Evolutionary conservation across 2,888 invertebrate species (phyloP).

Genomic region (Meiosimyza platycephala): DNA sequence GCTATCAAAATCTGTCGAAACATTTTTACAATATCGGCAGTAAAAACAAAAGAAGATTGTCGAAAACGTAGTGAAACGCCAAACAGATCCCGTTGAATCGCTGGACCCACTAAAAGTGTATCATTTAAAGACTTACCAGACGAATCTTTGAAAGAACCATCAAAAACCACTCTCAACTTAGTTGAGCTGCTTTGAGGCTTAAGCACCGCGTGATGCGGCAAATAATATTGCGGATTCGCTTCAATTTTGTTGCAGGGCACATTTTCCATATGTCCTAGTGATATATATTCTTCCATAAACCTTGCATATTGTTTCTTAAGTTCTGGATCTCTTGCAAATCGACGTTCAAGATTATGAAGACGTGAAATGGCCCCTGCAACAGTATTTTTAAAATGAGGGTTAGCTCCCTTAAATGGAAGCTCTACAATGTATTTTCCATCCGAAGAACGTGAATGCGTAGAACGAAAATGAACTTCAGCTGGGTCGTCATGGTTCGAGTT

Average conservation of each 20-base stretch:
- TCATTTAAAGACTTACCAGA: conserved; percentile 35
- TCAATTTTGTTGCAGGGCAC: conserved; percentile 20
- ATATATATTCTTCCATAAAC: conserved; percentile 39
- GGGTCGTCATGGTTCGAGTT: conserved; percentile 24
- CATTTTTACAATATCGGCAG: conserved; percentile 43
- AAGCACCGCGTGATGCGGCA: conserved; percentile 42
- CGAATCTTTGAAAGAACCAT: conserved; percentile 37
- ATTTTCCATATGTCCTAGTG: conserved; percentile 36
- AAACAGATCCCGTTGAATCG: conserved; percentile 38
- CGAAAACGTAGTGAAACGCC: conserved; percentile 43
- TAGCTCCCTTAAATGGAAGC: conserved; percentile 32
- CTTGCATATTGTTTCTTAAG: conserved; percentile 19
- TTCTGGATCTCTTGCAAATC: conserved; percentile 27
- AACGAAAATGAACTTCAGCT: conserved; percentile 32
- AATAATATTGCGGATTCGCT: conserved; percentile 32
- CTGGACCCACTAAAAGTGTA: conserved; percentile 35
- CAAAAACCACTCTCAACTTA: conserved; percentile 38
- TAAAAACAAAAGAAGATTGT: conserved; percentile 38
- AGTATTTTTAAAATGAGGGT: conserved; percentile 35
- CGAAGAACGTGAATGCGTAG: conserved; percentile 27
- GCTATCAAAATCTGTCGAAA: conserved; percentile 44
- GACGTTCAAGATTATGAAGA: conserved; percentile 31
- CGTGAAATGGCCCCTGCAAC: conserved; percentile 29
- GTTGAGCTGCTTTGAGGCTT: conserved; percentile 39
- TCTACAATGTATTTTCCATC: conserved; percentile 38